phyloP scores from a whole-genome alignment of 2,113 vertebrate genomes.

The Sciurus niger region DNA sequence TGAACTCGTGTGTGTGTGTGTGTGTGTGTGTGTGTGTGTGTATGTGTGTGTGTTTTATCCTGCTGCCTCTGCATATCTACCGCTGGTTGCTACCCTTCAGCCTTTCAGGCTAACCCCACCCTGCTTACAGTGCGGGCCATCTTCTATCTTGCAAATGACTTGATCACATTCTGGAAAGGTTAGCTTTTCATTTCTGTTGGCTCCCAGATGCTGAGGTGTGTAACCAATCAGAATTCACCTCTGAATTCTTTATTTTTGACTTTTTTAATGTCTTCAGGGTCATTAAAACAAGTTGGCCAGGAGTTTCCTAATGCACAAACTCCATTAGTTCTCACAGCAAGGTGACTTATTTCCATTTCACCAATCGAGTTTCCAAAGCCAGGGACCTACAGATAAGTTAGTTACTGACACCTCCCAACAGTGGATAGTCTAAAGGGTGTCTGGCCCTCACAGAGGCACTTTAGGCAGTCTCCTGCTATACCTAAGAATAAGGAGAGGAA shows the following conservation, averaged over 20 bases:
- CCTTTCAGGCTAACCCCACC: background rate
- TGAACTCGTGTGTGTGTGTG: background rate
- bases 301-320: background rate
- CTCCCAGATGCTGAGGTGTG: background rate
- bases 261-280: background rate
- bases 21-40: background rate
- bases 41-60: background rate
- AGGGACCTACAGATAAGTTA: background rate
- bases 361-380: background rate
- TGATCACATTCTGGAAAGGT: background rate
- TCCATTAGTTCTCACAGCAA: background rate
- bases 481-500: background rate
- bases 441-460: background rate
- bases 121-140: background rate
- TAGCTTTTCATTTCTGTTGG: background rate
- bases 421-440: background rate
- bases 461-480: background rate
- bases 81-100: background rate
- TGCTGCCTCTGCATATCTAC: background rate
- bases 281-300: background rate
- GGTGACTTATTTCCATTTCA: background rate
- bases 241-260: background rate
- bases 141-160: slow-evolving; percentile 18
- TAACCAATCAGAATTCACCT: background rate
- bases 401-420: background rate